Conservation (phyloP, 2,888 invertebrate genomes). For the Cerceris ruficornis region DNA sequence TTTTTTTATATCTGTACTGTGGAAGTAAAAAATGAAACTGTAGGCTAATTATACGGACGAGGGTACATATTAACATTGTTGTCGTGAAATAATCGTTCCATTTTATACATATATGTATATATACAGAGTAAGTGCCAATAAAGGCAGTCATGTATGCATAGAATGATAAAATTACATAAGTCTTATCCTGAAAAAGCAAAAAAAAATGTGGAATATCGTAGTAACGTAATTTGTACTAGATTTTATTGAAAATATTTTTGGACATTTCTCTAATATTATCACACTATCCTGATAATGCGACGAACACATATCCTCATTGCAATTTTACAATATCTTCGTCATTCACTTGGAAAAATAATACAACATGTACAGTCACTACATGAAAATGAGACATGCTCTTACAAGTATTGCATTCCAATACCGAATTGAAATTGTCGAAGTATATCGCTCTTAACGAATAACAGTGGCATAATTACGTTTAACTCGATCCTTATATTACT, state of each 20-base stretch:
- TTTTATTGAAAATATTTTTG: conserved; percentile 37
- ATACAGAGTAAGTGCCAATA: too few species aligned
- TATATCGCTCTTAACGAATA: conserved; percentile 86
- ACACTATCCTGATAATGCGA: conserved; percentile 3
- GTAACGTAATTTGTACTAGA: conserved; percentile 7
- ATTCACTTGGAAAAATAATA: conserved; percentile 42
- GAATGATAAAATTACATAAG: background rate
- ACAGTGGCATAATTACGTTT: conserved; percentile 94
- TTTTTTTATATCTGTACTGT: too few species aligned
- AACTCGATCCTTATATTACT: conserved; percentile 95
- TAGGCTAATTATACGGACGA: too few species aligned
- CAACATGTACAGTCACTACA: conserved; percentile 50
- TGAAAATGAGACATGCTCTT: conserved; percentile 68
- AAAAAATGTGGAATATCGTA: background rate
- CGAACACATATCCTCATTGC: background rate
- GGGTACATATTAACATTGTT: too few species aligned
- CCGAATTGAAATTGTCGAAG: conserved; percentile 92
- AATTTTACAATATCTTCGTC: conserved; percentile 42
- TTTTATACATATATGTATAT: too few species aligned
- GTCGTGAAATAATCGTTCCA: too few species aligned
- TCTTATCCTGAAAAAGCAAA: background rate
- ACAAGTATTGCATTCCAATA: conserved; percentile 91
- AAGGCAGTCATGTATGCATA: background rate
- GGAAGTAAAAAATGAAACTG: too few species aligned
- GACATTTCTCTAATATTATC: conserved; percentile 6